phyloP scores from a whole-genome alignment of 2,797 vertebrate species.

The Eidolon dupreanum region DNA sequence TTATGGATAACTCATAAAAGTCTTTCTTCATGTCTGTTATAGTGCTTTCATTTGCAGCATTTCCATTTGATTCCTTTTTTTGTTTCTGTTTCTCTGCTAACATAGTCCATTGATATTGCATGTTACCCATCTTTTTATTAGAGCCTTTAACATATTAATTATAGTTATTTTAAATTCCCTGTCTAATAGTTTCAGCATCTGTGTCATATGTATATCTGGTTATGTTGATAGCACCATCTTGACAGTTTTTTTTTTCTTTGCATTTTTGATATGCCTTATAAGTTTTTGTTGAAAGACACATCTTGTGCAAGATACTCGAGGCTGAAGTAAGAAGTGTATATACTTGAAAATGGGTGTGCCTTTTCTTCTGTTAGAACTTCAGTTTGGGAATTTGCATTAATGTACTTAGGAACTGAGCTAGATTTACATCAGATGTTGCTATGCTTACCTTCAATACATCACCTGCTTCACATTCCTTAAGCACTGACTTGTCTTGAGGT shows the following conservation, averaged over 20 bases:
- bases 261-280: neutral
- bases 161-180: conserved; percentile 6
- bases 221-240: neutral
- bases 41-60: neutral
- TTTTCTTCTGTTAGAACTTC: neutral
- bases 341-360: neutral
- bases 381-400: neutral
- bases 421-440: neutral
- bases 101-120: neutral
- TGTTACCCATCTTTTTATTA: neutral
- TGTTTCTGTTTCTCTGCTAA: neutral
- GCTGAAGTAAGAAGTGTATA: neutral
- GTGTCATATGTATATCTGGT: neutral
- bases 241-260: neutral
- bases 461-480: neutral
- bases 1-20: neutral
- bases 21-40: neutral
- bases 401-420: neutral
- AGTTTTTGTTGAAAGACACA: neutral
- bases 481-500: neutral
- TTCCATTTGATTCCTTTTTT: neutral
- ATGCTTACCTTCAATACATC: neutral
- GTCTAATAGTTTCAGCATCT: neutral
- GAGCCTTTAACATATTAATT: neutral
- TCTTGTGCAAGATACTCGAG: neutral